phyloP scores from a whole-genome alignment of 1,140 invertebrate species.

The Saccostrea cuccullata region DNA sequence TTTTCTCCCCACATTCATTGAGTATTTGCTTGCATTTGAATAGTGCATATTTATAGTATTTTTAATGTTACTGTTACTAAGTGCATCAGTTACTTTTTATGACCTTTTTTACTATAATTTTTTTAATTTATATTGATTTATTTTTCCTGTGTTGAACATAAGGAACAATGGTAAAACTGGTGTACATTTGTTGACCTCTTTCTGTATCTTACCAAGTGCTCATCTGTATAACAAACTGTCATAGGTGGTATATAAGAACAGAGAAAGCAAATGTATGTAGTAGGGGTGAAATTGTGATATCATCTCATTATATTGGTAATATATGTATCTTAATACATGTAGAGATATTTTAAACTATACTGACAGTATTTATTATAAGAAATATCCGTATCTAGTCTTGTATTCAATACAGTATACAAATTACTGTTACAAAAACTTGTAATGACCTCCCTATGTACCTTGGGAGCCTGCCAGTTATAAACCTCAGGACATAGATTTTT shows the following conservation, averaged over 20 bases:
- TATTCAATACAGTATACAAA: not conserved
- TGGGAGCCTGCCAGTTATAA: slow-evolving; percentile 2
- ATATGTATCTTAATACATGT: not conserved
- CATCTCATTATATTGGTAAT: not conserved
- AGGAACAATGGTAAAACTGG: not conserved
- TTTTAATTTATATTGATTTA: slow-evolving; percentile 7
- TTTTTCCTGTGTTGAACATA: slow-evolving; percentile 27
- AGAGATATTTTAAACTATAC: not conserved
- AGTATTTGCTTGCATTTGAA: slow-evolving; percentile 23
- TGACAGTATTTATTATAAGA: slow-evolving; percentile 24
- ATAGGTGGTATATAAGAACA: not conserved
- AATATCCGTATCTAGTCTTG: slow-evolving; percentile 22
- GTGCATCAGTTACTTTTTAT: slow-evolving; percentile 19
- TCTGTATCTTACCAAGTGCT: not conserved
- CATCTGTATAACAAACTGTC: slow-evolving; percentile 1
- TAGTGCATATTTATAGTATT: slow-evolving; percentile 33
- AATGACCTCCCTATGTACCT: not conserved
- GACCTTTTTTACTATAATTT: slow-evolving; percentile 6
- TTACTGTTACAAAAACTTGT: not conserved
- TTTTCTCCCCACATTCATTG: slow-evolving; percentile 14
- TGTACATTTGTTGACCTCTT: not conserved
- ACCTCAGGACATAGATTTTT: slow-evolving; percentile 28
- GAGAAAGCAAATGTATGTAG: not conserved
- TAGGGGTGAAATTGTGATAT: not conserved
- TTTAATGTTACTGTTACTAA: slow-evolving; percentile 24